These are phyloP conservation scores for Cisticola juncidis DNA, from an alignment of 2,113 vertebrate species.

Conservation along the genomic window DNA sequence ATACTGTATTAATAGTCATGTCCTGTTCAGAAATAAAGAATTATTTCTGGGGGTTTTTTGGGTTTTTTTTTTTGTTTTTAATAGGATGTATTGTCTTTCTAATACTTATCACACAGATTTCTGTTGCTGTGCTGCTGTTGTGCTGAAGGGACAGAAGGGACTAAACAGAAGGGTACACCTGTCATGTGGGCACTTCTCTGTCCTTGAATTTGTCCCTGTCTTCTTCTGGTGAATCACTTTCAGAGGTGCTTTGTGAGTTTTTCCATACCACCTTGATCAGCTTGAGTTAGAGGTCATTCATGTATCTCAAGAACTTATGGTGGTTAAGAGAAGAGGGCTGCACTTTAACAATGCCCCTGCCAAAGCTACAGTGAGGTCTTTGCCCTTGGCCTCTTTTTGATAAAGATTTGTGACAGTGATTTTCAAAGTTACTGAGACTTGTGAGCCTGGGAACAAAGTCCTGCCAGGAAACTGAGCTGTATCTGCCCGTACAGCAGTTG, in stretches of 20 bases:
- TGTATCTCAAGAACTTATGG: rapidly evolving
- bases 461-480: neutral
- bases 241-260: neutral
- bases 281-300: neutral
- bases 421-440: neutral
- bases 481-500: neutral
- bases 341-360: rapidly evolving
- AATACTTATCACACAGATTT: neutral
- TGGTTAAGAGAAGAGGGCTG: neutral
- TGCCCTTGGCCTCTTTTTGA: neutral
- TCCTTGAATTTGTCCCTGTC: rapidly evolving
- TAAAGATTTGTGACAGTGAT: neutral
- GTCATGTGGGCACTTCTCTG: neutral
- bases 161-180: neutral
- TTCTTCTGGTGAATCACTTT: neutral
- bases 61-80: neutral
- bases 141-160: neutral
- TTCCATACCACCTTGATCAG: neutral
- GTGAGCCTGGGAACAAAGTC: neutral
- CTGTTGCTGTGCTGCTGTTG: neutral
- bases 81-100: neutral
- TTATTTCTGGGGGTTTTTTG: neutral
- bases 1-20: neutral
- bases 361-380: neutral
- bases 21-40: neutral